phyloP scores from a whole-genome alignment of 2,797 vertebrate species.

The Salarias fasciatus region DNA sequence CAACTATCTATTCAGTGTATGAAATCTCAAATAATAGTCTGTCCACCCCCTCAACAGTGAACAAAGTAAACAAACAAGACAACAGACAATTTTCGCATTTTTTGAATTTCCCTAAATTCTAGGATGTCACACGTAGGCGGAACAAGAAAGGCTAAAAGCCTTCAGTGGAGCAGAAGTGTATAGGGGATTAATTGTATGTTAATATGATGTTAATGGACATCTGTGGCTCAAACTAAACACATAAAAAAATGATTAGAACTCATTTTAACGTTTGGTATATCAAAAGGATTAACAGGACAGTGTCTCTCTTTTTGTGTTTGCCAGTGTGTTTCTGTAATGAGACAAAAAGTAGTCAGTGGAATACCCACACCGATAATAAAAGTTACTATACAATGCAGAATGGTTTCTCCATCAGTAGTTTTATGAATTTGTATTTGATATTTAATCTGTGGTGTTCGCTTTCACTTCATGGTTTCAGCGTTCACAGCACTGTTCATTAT shows the following conservation, averaged over 20 bases:
- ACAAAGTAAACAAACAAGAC: conserved; percentile 55
- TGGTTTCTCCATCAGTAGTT: too few relatives aligned
- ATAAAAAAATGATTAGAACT: conserved; percentile 33
- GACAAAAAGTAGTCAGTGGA: too few relatives aligned
- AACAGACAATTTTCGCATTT: conserved; percentile 30
- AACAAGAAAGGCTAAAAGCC: conserved; percentile 16
- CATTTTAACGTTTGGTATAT: conserved; percentile 38
- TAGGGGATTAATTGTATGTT: conserved; percentile 39
- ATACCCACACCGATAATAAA: too few relatives aligned
- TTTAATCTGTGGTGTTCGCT: too few relatives aligned
- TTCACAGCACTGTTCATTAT: neutral
- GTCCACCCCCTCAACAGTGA: conserved; percentile 49
- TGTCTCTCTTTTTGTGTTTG: too few relatives aligned
- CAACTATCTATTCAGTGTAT: conserved; percentile 48
- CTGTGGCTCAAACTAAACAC: conserved; percentile 32
- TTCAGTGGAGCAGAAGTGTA: conserved; percentile 12
- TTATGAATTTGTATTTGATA: too few relatives aligned
- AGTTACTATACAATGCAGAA: too few relatives aligned
- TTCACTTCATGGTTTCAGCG: too few relatives aligned
- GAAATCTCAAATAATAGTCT: conserved; percentile 62
- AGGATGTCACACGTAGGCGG: conserved; percentile 26
- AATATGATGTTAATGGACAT: conserved; percentile 41
- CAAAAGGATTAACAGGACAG: conserved; percentile 7
- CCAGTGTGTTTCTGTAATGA: too few relatives aligned
- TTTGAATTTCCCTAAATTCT: conserved; percentile 31